phyloP scores from a whole-genome alignment of 1,140 invertebrate genomes.

The Euura lappo region DNA sequence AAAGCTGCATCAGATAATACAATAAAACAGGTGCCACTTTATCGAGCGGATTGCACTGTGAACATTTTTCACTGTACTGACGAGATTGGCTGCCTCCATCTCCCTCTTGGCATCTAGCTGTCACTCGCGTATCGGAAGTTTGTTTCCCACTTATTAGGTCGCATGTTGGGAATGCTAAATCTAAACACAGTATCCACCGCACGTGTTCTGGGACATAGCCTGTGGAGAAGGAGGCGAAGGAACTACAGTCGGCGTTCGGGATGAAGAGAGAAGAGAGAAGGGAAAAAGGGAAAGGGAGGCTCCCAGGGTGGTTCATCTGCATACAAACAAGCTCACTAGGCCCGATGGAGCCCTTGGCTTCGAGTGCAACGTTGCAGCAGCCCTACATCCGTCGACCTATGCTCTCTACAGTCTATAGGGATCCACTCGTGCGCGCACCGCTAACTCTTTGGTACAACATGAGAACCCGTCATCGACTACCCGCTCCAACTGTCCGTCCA shows the following conservation, averaged over 20 bases:
- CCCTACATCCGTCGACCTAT: no score
- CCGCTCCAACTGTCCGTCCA: neutral
- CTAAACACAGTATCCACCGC: neutral
- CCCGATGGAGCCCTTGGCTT: neutral
- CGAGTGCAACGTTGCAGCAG: neutral
- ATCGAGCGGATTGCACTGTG: neutral
- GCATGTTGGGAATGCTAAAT: constrained; percentile 6
- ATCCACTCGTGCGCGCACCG: neutral
- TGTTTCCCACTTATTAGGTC: constrained; percentile 7
- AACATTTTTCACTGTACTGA: neutral
- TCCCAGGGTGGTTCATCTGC: neutral
- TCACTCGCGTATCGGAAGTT: neutral
- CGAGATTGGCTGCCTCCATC: neutral
- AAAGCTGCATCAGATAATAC: neutral
- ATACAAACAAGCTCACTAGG: constrained; percentile 7
- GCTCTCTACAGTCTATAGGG: neutral
- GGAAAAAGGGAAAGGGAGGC: neutral
- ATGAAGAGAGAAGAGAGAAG: no score
- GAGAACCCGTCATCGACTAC: neutral
- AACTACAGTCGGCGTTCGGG: no score
- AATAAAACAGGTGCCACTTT: no score
- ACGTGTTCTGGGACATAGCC: neutral
- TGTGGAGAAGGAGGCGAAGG: neutral
- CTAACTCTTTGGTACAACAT: constrained; percentile 4
- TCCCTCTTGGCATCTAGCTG: neutral